phyloP scores from a whole-genome alignment of 2,888 invertebrate species.

The Camponotus fellah region DNA sequence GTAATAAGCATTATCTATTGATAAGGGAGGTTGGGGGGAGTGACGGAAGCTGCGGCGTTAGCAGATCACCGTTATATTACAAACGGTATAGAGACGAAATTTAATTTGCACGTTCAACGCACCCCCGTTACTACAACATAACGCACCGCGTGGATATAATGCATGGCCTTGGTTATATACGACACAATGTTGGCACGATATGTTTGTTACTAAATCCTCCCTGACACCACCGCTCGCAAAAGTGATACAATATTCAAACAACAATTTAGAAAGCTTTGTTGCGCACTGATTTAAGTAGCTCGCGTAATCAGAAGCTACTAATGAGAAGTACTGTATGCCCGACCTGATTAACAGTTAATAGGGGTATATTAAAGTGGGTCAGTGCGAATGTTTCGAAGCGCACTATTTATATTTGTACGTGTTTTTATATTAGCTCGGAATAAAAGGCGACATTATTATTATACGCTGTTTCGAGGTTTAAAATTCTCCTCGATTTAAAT shows the following conservation, averaged over 20 bases:
- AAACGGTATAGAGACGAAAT: conserved; percentile 57
- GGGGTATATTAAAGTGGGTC: conserved; percentile 19
- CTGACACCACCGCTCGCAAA: background rate
- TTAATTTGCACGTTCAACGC: conserved; percentile 59
- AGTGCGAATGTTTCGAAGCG: conserved; percentile 15
- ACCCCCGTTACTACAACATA: conserved; percentile 19
- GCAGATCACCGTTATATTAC: conserved; percentile 55
- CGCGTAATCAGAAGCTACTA: conserved; percentile 47
- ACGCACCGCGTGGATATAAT: conserved; percentile 34
- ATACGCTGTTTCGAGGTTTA: conserved; percentile 21
- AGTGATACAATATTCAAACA: conserved; percentile 51
- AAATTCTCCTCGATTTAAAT: conserved; percentile 27
- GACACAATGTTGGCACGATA: conserved; percentile 4
- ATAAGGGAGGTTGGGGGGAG: conserved; percentile 25
- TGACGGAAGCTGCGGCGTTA: conserved; percentile 29
- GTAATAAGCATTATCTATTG: conserved; percentile 62
- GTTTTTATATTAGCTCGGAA: conserved; percentile 12
- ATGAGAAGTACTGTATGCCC: conserved; percentile 31
- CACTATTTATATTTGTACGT: background rate
- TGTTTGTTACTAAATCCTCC: conserved; percentile 35
- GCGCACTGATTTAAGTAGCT: conserved; percentile 32
- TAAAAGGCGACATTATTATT: conserved; percentile 27
- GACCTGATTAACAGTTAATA: conserved; percentile 52
- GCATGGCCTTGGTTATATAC: conserved; percentile 25
- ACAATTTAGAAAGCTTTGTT: conserved; percentile 46